Base-by-base conservation (phyloP, 1,140 invertebrate genomes). In the Brachionus rubens region DNA sequence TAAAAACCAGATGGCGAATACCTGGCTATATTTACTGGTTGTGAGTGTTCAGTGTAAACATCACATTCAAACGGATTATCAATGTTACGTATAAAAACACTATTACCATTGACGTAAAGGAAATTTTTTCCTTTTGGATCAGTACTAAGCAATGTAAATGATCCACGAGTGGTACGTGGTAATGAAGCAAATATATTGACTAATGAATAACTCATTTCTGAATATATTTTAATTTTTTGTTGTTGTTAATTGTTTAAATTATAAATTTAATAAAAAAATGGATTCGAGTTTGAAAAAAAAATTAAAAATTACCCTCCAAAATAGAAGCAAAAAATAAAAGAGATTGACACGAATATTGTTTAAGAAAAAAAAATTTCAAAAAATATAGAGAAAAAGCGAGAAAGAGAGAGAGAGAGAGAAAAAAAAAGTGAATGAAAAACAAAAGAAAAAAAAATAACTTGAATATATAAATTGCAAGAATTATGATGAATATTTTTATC, bases 1-100 rank as follows among this genome's bases (percentile, higher is more conserved):
- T 99, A 99, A 86, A 96, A 98, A 78, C 96, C 93, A 86, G 92
- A 95, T 2, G 96, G 96, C 54, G 96, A 96, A 86, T 97, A 98
- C 85, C 98, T 97, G 52, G 96, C 96, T 62, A 96, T 93, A 82
- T 93, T 96, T 1, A 96, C 93, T 80, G 89, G 87, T 80, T 91
- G 91, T 43, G 94, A 92, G 86, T 99, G 96, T 86, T 99, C 94
- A 2, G 95, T 96, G 84, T 98, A 99, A 78, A 97, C 89, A 84
- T 99, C 96, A 78, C 91, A 88, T 78, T 94, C 91, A 14, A 91
- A 89, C 76, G 94, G 92, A 87, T 98, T 91, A 79, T 94, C 91
- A 81, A 98, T 94, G 86, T 98, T 92, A 77, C 96, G 88, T 80
- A 99, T 98, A 80, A 96, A 96, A 47, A 99, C 93, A 81, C 91